Evolutionary conservation across 2,113 vertebrate species (phyloP).

Genomic region (Strigops habroptila): DNA sequence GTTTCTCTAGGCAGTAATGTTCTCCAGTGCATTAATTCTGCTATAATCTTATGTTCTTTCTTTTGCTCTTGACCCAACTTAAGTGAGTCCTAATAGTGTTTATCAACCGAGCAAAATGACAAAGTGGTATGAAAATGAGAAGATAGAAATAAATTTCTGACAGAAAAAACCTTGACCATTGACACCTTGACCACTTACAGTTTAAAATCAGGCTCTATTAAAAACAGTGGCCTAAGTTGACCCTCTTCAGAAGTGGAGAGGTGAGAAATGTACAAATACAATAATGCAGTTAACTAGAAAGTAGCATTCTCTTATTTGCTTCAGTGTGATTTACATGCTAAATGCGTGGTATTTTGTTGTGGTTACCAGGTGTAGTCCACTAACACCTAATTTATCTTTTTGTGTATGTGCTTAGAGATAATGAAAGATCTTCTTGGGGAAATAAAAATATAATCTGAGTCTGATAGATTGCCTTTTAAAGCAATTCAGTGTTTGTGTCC

Average conservation of each 20-base stretch:
- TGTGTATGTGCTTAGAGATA: neutral
- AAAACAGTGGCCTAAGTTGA: neutral
- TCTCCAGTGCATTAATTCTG: neutral
- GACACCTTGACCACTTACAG: neutral
- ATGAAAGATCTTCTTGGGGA: neutral
- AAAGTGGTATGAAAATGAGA: neutral
- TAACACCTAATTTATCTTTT: neutral
- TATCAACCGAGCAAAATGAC: neutral
- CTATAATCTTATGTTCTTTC: neutral
- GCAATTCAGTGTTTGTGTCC: neutral
- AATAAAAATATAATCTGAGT: neutral
- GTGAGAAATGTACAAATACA: neutral
- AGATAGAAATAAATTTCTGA: neutral
- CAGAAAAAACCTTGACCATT: neutral
- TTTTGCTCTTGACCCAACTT: neutral
- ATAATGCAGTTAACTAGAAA: neutral
- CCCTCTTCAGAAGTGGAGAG: neutral
- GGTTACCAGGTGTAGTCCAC: neutral
- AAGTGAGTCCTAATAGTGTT: neutral
- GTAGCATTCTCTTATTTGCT: neutral
- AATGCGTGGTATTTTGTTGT: neutral
- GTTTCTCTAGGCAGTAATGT: neutral
- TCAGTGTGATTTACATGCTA: neutral
- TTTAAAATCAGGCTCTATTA: neutral
- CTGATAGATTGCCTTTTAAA: neutral